phyloP scores from a whole-genome alignment of 1,140 invertebrate genomes.

The Drosophila leontia region DNA sequence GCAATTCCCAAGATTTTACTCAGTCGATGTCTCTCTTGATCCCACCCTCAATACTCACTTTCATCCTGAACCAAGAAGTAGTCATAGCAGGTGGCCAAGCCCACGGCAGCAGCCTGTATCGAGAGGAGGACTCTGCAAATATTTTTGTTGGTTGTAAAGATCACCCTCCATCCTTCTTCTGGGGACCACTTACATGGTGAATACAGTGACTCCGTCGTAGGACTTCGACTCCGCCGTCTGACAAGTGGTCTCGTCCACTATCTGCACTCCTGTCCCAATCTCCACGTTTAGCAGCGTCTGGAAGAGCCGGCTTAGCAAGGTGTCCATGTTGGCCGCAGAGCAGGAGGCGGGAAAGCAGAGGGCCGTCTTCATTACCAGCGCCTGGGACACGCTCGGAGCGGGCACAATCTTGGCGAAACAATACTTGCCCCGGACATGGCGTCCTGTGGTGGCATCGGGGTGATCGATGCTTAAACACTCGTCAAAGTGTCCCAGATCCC shows the following conservation, averaged over 20 bases:
- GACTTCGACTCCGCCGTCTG: slow-evolving; percentile 32
- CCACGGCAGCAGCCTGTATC: slow-evolving; percentile 31
- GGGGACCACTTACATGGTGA: slow-evolving; percentile 63
- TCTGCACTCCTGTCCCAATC: slow-evolving; percentile 1
- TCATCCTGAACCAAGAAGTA: slow-evolving; percentile 46
- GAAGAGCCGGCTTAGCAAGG: slow-evolving; percentile 29
- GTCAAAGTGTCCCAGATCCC: slow-evolving; percentile 54
- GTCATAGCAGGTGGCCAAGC: slow-evolving; percentile 41
- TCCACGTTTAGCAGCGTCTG: slow-evolving; percentile 21
- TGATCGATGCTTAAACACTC: slow-evolving; percentile 52
- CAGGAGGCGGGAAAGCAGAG: slow-evolving; percentile 58
- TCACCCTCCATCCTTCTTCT: neutral
- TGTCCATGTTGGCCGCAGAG: slow-evolving; percentile 36
- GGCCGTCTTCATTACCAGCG: slow-evolving; percentile 19
- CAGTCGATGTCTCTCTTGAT: rapidly evolving
- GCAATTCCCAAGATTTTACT: neutral
- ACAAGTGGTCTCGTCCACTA: slow-evolving; percentile 39
- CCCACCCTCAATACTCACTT: slow-evolving; percentile 33
- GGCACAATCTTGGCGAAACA: slow-evolving; percentile 28
- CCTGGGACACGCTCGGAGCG: neutral
- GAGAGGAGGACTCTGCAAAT: slow-evolving; percentile 49
- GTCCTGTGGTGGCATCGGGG: neutral
- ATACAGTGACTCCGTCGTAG: slow-evolving; percentile 47
- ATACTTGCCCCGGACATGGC: slow-evolving; percentile 41
- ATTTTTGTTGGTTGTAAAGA: neutral